phyloP scores from a whole-genome alignment of 2,113 vertebrate species.

The Tychaedon coryphoeus region DNA sequence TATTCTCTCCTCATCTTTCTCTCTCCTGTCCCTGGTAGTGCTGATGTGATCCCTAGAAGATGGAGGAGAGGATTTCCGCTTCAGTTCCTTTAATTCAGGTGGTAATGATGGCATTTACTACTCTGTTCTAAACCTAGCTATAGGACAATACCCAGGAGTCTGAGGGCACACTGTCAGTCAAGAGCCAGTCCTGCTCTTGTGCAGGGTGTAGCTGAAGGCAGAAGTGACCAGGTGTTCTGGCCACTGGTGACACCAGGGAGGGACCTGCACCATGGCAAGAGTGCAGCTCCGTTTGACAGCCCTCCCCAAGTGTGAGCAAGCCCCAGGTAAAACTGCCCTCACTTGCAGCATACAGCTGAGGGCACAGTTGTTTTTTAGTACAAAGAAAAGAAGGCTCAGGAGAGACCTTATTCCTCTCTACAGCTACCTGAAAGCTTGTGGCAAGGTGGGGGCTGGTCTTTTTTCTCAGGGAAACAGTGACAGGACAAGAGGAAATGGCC shows the following conservation, averaged over 20 bases:
- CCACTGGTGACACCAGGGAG: background rate
- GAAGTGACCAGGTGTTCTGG: background rate
- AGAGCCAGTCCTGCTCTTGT: background rate
- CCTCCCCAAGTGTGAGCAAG: background rate
- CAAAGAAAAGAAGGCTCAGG: background rate
- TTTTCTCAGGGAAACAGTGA: background rate
- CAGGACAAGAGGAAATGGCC: background rate
- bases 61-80: background rate
- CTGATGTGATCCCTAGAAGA: background rate
- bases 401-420: background rate
- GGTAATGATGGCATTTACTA: background rate
- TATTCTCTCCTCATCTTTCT: background rate
- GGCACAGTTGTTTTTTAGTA: accelerated
- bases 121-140: background rate
- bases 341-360: accelerated
- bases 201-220: background rate
- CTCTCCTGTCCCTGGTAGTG: background rate
- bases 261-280: accelerated
- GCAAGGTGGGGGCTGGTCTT: accelerated
- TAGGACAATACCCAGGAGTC: accelerated
- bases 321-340: background rate
- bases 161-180: background rate
- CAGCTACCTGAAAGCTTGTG: background rate
- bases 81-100: background rate
- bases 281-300: background rate